Conservation (phyloP, 2,113 vertebrate genomes). For the Taurulus bubalis region DNA sequence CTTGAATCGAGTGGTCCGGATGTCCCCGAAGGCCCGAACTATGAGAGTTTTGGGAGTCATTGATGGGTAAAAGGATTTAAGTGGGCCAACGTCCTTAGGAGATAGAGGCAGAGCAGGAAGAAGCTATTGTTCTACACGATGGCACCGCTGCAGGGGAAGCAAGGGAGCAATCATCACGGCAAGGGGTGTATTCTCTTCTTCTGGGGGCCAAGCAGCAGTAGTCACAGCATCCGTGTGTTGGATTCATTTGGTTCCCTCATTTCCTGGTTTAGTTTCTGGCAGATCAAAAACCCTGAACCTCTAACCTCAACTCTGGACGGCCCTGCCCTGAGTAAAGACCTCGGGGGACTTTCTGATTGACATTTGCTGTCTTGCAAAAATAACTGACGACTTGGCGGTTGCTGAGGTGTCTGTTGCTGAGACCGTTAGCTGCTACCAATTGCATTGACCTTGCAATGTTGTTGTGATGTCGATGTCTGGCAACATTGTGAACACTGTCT, state of each 20-base stretch:
- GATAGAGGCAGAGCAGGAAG: not conserved
- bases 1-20: slow-evolving; percentile 17
- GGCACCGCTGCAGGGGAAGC: slow-evolving; percentile 31
- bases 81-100: slow-evolving; percentile 27
- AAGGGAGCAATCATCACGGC: slow-evolving; percentile 55
- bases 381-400: not conserved
- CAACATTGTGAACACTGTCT: not conserved
- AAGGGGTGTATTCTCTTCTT: slow-evolving; percentile 19
- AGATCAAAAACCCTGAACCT: slow-evolving; percentile 2
- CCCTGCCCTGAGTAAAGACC: not conserved
- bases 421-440: not conserved
- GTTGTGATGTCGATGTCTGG: not conserved
- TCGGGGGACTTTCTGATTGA: slow-evolving; percentile 27
- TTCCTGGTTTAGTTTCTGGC: slow-evolving; percentile 13
- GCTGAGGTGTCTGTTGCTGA: not conserved
- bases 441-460: not conserved
- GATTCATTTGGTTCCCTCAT: slow-evolving; percentile 14
- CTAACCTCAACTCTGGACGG: slow-evolving; percentile 4
- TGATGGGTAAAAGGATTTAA: not conserved
- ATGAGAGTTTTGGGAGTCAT: not conserved
- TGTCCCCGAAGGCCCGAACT: slow-evolving; percentile 6
- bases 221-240: slow-evolving; percentile 41
- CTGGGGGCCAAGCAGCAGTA: slow-evolving; percentile 36
- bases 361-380: not conserved
- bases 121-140: slow-evolving; percentile 5